phyloP scores from a whole-genome alignment of 2,888 invertebrate genomes.

The Gibbula magus region DNA sequence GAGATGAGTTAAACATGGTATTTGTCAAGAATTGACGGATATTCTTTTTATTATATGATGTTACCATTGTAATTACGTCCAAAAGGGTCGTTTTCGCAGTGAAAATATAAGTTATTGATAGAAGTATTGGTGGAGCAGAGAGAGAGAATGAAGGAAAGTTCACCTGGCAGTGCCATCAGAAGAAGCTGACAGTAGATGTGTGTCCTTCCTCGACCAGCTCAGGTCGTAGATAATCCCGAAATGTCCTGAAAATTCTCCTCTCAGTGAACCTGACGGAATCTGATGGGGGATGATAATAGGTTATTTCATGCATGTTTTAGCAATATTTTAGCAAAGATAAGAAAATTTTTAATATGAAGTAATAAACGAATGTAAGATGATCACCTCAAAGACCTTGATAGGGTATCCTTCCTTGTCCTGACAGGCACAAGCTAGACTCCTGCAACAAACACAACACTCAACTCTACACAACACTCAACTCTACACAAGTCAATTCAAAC shows the following conservation, averaged over 20 bases:
- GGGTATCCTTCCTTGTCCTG: constrained; percentile 77
- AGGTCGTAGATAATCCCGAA: constrained; percentile 82
- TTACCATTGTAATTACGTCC: too few relatives aligned
- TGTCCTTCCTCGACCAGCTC: constrained; percentile 79
- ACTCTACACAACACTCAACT: too few relatives aligned
- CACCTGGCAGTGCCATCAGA: constrained; percentile 81
- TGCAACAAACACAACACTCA: constrained; percentile 34
- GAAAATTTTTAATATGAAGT: too few relatives aligned
- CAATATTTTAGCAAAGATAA: too few relatives aligned
- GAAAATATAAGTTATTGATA: neutral
- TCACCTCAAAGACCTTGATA: constrained; percentile 78
- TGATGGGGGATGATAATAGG: too few relatives aligned
- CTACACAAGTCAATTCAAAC: too few relatives aligned
- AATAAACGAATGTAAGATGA: constrained; percentile 11
- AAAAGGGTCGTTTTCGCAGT: too few relatives aligned
- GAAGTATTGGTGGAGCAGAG: neutral
- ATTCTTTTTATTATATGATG: too few relatives aligned
- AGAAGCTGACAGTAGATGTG: constrained; percentile 80
- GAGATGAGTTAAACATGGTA: too few relatives aligned
- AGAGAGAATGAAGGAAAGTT: neutral
- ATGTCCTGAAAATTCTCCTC: constrained; percentile 78
- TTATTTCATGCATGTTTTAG: too few relatives aligned
- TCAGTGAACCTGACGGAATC: constrained; percentile 76
- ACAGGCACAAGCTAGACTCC: constrained; percentile 78
- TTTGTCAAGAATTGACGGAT: too few relatives aligned